Conservation (phyloP, 2,113 vertebrate genomes). For the Aegithalos caudatus region DNA sequence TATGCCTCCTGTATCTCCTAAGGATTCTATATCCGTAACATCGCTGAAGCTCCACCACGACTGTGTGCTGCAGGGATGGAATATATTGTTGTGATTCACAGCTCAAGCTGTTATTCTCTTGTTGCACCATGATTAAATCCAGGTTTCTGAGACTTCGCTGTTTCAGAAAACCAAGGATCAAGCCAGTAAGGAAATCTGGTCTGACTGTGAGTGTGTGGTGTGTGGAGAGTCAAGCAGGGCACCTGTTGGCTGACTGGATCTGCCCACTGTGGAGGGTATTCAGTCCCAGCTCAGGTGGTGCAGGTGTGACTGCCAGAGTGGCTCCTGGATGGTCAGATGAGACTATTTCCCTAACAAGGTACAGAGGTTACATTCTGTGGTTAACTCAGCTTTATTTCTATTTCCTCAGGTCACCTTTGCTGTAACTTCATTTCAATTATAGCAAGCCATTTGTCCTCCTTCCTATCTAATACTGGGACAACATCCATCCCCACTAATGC, state of each 20-base stretch:
- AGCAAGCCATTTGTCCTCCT: neutral
- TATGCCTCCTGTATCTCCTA: neutral
- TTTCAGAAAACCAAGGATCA: neutral
- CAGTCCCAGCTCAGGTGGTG: fast-evolving
- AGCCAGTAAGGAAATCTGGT: neutral
- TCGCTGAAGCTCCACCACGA: neutral
- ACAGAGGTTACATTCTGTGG: neutral
- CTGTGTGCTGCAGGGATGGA: neutral
- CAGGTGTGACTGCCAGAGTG: neutral
- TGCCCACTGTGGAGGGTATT: neutral
- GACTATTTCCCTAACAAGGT: neutral
- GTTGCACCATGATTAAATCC: neutral
- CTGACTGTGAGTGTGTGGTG: neutral
- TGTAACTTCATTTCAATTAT: neutral
- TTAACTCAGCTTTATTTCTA: neutral
- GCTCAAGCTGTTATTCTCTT: neutral
- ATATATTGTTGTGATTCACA: neutral
- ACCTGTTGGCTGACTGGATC: neutral
- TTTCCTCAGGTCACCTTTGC: neutral
- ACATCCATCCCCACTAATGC: neutral
- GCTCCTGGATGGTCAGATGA: neutral
- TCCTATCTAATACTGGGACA: neutral
- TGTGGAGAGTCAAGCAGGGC: neutral
- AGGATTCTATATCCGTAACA: neutral
- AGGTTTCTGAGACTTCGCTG: neutral